Evolutionary conservation across 2,888 invertebrate species (phyloP).

Genomic region (Thecophora atra): DNA sequence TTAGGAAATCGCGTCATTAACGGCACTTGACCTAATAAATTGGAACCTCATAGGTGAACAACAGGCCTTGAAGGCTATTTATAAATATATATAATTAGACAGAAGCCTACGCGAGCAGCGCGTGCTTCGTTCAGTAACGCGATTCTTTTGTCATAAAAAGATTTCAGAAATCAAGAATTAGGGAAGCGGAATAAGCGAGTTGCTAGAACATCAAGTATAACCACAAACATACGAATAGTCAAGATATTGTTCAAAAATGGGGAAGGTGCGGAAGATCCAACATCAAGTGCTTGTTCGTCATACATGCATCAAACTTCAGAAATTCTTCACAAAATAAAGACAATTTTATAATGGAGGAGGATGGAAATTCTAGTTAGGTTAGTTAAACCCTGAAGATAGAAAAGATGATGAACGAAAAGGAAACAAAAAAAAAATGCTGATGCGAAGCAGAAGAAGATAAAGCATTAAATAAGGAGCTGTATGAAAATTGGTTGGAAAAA

Average conservation of each 20-base stretch:
- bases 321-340: constrained; percentile 34
- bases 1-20: not conserved
- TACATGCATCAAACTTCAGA: constrained; percentile 4
- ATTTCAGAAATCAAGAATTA: not conserved
- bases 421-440: too few species aligned
- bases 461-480: too few species aligned
- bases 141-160: not conserved
- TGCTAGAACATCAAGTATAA: not conserved
- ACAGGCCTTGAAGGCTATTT: not conserved
- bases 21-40: constrained; percentile 2
- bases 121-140: not conserved
- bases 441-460: too few species aligned
- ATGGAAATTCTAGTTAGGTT: too few species aligned
- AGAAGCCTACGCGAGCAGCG: not conserved
- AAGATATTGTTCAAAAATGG: not conserved
- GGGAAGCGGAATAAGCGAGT: not conserved
- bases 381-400: too few species aligned
- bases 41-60: too few species aligned
- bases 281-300: constrained; percentile 34
- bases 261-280: too few species aligned
- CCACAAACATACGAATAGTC: constrained; percentile 14
- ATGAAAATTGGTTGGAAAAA: too few species aligned
- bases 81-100: constrained; percentile 11
- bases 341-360: too few species aligned
- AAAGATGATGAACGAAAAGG: too few species aligned